A percentile compares a stretch with the other conserved stretches of the same genome.
Conservation (phyloP, 2,113 vertebrate species). For the Spea multiplicata region DNA sequence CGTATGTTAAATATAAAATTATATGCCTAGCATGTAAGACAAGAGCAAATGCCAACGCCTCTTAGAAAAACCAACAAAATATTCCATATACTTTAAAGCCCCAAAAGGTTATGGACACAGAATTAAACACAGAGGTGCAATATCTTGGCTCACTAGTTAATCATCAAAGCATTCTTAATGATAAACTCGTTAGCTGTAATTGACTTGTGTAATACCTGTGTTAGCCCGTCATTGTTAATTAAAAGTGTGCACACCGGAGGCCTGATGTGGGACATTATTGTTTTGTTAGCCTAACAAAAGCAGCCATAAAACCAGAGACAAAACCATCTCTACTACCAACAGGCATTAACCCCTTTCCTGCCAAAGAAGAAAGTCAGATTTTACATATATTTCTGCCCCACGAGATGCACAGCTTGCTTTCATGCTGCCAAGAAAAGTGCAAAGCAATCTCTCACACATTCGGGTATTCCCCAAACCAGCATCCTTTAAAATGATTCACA, state of each 20-base stretch:
- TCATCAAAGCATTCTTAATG: slow-evolving; percentile 21
- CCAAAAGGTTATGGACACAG: neutral
- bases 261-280: slow-evolving; percentile 34
- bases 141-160: slow-evolving; percentile 10
- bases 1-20: too few relatives aligned
- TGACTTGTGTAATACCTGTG: slow-evolving; percentile 18
- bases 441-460: neutral
- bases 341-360: slow-evolving; percentile 1
- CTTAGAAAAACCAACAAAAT: too few relatives aligned
- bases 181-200: slow-evolving; percentile 42
- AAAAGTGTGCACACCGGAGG: slow-evolving; percentile 18
- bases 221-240: slow-evolving; percentile 33
- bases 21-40: too few relatives aligned
- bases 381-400: neutral
- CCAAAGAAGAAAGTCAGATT: neutral
- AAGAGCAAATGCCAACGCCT: too few relatives aligned
- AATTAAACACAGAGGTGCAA: neutral
- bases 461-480: neutral
- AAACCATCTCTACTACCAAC: neutral
- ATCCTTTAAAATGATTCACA: neutral
- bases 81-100: too few relatives aligned
- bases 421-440: neutral
- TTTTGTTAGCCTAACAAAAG: slow-evolving; percentile 22
- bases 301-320: slow-evolving; percentile 2
- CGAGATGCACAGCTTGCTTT: neutral